Evolutionary conservation across 2,888 invertebrate species (phyloP).

Genomic region (Andrena dorsata): DNA sequence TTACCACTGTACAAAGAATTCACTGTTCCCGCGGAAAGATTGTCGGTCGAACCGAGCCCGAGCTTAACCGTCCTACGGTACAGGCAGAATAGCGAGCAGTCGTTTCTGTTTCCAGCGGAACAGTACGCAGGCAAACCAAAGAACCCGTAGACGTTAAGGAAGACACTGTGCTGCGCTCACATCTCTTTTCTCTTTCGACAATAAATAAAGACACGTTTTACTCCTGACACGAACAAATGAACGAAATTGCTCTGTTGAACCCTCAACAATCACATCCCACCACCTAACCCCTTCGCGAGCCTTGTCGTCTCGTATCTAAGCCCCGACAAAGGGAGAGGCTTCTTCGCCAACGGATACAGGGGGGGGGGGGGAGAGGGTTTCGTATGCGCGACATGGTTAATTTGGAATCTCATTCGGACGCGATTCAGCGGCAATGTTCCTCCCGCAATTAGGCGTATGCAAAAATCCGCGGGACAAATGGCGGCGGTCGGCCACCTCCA

Average conservation of each 20-base stretch:
- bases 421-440: conserved; percentile 62
- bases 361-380: too few relatives aligned
- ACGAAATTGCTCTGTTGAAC: neutral
- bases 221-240: neutral
- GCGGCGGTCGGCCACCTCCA: conserved; percentile 76
- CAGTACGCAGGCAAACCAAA: conserved; percentile 48
- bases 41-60: too few relatives aligned
- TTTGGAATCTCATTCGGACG: conserved; percentile 34
- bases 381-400: conserved; percentile 13
- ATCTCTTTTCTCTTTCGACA: neutral
- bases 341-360: neutral
- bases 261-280: neutral
- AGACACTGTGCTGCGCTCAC: conserved; percentile 15
- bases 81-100: too few relatives aligned
- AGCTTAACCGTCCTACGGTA: too few relatives aligned
- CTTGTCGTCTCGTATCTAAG: neutral
- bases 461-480: conserved; percentile 79
- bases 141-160: conserved; percentile 48
- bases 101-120: conserved; percentile 1
- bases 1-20: too few relatives aligned
- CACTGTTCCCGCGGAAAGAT: too few relatives aligned
- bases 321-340: neutral
- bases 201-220: conserved; percentile 12
- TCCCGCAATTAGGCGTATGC: conserved; percentile 75
- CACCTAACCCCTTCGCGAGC: neutral